Evolutionary conservation across 2,888 invertebrate genomes (phyloP).

Genomic region (Cephus pulcher): DNA sequence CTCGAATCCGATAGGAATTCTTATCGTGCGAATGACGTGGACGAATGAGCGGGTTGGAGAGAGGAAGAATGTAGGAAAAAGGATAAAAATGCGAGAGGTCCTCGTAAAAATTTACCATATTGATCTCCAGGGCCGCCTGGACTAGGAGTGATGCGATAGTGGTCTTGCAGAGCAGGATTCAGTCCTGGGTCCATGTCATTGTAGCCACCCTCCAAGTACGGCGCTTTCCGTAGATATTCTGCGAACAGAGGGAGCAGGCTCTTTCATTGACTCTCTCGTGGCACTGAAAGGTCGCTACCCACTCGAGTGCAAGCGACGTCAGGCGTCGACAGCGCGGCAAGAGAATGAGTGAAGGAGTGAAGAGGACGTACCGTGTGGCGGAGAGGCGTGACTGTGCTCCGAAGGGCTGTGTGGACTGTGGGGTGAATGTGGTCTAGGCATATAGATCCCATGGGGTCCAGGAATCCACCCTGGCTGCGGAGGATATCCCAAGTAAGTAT

Average conservation of each 20-base stretch:
- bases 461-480: slow-evolving; percentile 64
- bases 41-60: too few species aligned
- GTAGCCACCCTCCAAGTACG: slow-evolving; percentile 73
- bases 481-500: slow-evolving; percentile 64
- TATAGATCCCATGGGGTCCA: slow-evolving; percentile 61
- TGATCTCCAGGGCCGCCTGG: slow-evolving; percentile 73
- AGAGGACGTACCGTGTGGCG: slow-evolving; percentile 58
- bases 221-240: slow-evolving; percentile 71
- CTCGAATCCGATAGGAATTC: too few species aligned
- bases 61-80: neutral
- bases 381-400: slow-evolving; percentile 64
- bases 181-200: slow-evolving; percentile 72
- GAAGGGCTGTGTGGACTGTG: slow-evolving; percentile 62
- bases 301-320: too few species aligned
- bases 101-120: slow-evolving; percentile 66
- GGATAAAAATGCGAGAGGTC: slow-evolving; percentile 4
- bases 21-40: too few species aligned
- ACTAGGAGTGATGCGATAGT: slow-evolving; percentile 76
- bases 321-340: too few species aligned
- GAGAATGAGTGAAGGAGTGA: neutral
- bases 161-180: slow-evolving; percentile 64
- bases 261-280: too few species aligned
- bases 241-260: slow-evolving; percentile 29
- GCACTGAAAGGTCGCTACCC: too few species aligned
- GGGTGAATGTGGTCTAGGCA: slow-evolving; percentile 55